phyloP scores from a whole-genome alignment of 2,888 invertebrate species.

The Eupithecia dodoneata region DNA sequence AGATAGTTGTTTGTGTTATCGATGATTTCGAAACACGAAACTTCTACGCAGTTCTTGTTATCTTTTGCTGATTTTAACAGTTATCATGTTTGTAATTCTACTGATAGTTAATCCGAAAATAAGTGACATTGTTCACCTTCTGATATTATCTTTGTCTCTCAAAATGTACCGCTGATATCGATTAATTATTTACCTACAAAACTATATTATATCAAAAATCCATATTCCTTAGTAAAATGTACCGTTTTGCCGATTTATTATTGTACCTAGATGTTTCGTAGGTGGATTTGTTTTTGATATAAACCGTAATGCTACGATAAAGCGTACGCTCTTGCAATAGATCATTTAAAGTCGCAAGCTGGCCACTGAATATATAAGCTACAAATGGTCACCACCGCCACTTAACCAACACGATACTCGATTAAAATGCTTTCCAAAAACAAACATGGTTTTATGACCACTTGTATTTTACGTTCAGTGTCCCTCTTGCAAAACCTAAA shows the following conservation, averaged over 20 bases:
- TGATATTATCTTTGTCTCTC: background rate
- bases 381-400: background rate
- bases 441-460: background rate
- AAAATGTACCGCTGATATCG: background rate
- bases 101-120: conserved; percentile 5
- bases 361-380: background rate
- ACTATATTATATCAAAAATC: conserved; percentile 20
- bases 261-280: conserved; percentile 49
- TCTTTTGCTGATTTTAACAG: background rate
- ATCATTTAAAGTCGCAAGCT: background rate
- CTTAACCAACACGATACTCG: background rate
- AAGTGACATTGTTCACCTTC: conserved; percentile 9
- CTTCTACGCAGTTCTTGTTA: conserved; percentile 1
- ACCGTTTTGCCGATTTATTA: conserved; percentile 53
- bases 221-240: conserved; percentile 50
- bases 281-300: background rate
- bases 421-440: background rate
- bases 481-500: background rate
- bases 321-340: background rate
- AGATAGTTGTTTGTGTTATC: conserved; percentile 2
- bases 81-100: conserved; percentile 5
- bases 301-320: background rate
- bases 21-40: background rate
- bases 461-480: background rate
- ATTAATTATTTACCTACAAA: background rate